Evolutionary conservation across 2,797 vertebrate species (phyloP), one percentile per base, ranked within the genome.

Genomic region (Labroides dimidiatus): DNA sequence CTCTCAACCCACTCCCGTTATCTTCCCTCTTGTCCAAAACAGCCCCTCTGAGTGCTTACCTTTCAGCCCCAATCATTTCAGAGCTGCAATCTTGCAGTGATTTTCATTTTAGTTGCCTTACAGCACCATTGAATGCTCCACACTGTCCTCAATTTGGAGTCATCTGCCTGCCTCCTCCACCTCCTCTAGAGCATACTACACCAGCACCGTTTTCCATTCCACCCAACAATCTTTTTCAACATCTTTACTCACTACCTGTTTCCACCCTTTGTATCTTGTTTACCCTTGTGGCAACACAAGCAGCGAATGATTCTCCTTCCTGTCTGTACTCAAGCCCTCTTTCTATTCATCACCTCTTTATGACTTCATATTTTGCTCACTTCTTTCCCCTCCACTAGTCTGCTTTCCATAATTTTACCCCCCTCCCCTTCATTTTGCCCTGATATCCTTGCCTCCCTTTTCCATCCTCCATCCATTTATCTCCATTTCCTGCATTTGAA

Each of bases 1-100:
- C 69, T 78, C 78, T 73, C 69, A 82, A 67, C 77, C 60, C 72
- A 58, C 60, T 75, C 64, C 69, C 58, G 65, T 84, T 89, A 87
- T 86, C 69, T 78, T 62, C 56, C 65, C 72, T 54, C 72, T 84
- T 81, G 75, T 86, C 81, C 76, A 80, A 80, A 88, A 84, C 72
- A 87, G 78, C 56, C 80, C 75, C 84, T 82, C 65, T 77, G 78
- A 82, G 81, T 77, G 72, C 64, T 84, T 85, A 84, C 81, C 85
- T 82, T 86, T 90, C 85, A 87, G 79, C 52, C 75, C 73, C 68
- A 80, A 82, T 91, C 82, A 84, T 86, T 84, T 84, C 83, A 86
- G 63, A 84, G 59, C 24, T 50, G 55, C 66, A 41, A 64, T 75
- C 65, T 75, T 77, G 78, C 73, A 78, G 74, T 78, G 74, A 82